Evolutionary conservation across 2,888 invertebrate genomes (phyloP), one percentile per base, ranked within the genome.

Genomic region (Tiphia femorata): DNA sequence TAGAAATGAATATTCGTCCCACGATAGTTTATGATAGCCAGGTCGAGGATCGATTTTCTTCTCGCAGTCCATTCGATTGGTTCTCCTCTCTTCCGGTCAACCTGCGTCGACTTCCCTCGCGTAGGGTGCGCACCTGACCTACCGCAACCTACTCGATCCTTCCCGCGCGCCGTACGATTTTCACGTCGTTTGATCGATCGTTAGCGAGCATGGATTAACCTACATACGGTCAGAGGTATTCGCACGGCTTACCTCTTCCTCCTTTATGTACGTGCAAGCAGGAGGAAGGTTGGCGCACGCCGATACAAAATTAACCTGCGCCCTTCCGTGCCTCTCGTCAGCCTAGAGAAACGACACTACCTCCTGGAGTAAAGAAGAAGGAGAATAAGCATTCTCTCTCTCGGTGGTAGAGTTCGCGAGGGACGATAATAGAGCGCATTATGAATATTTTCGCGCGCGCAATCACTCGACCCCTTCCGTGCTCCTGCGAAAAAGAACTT

Each of bases 171-270:
- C 8, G 38, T 19, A 38, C 38, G 38, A 16, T 20, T 33, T 33
- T 16, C 38, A 6, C 38, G 38, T 10, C 27, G 53, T 65, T n/a
- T 56, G 65, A 65, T 70, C 70, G 72, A 70, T 72, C 69, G 62
- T 51, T 61, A 66, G 72, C 69, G 66, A 70, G 72, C 68, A 58
- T 48, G 65, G 64, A 70, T 70, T 70, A 70, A 70, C 70, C 70
- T 69, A 70, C 63, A 70, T 70, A 66, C 65, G 51, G 56, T 49
- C 41, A 40, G n/a, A n/a, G 62, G 49, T 59, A 62, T 62, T 63
- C 66, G 70, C 52, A 64, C 55, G 37, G 49, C 27, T 57, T 52
- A 30, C 57, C 43, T 29, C 17, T 10, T 29, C 23, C n/a, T n/a
- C n/a, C n/a, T n/a, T n/a, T n/a, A n/a, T n/a, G n/a, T n/a, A n/a